Percentiles rank a stretch among this genome's conserved stretches.
phyloP scores from a whole-genome alignment of 2,888 invertebrate genomes.

The Mythimna loreyi region DNA sequence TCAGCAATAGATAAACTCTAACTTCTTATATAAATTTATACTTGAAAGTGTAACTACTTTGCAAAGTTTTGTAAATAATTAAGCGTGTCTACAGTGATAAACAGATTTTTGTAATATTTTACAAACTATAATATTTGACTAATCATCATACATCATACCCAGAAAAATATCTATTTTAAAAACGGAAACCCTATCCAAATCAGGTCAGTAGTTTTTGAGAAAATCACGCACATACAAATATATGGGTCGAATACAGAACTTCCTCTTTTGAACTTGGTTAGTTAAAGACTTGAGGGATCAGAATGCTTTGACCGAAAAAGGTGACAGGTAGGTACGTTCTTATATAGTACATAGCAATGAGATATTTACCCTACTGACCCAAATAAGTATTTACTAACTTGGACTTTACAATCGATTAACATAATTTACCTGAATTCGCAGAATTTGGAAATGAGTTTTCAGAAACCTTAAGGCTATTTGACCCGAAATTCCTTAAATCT shows the following conservation, averaged over 20 bases:
- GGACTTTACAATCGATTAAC: background rate
- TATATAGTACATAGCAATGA: background rate
- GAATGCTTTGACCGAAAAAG: background rate
- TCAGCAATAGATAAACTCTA: constrained; percentile 42
- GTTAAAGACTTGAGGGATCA: background rate
- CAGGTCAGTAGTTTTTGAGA: too few relatives aligned
- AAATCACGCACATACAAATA: too few relatives aligned
- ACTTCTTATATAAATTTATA: constrained; percentile 26
- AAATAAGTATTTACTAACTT: background rate
- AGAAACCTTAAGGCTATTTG: constrained; percentile 7
- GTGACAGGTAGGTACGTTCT: too few relatives aligned
- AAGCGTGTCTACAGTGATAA: constrained; percentile 43
- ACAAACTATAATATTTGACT: constrained; percentile 11
- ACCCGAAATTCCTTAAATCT: constrained; percentile 19
- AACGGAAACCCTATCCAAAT: too few relatives aligned
- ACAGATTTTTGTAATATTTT: constrained; percentile 9
- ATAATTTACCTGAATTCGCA: background rate
- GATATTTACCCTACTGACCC: background rate
- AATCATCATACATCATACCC: too few relatives aligned
- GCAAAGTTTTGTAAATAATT: constrained; percentile 34
- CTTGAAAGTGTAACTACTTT: constrained; percentile 1
- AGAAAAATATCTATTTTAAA: too few relatives aligned
- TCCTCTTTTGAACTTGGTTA: too few relatives aligned
- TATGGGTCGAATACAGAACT: too few relatives aligned
- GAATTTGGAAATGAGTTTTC: constrained; percentile 1